Conservation (phyloP, 2,888 invertebrate species). For the Glaucopsyche alexis region DNA sequence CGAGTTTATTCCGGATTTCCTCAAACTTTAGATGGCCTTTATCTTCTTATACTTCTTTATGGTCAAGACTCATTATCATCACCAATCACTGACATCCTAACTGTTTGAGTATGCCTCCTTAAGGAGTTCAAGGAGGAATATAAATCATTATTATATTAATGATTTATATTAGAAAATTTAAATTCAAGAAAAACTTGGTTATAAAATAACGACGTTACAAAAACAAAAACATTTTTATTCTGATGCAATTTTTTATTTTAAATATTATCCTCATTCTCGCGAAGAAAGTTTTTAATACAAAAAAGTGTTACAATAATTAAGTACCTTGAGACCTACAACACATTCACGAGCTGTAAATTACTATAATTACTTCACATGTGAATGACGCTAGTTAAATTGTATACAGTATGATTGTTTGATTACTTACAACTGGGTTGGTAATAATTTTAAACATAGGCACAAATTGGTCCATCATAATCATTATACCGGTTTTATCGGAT, state of each 20-base stretch:
- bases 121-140: too few species aligned
- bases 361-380: constrained; percentile 16
- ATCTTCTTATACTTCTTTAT: background rate
- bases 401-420: constrained; percentile 14
- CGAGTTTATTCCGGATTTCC: constrained; percentile 9
- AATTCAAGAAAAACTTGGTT: too few species aligned
- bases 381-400: constrained; percentile 17
- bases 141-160: too few species aligned
- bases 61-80: background rate
- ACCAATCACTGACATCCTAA: background rate
- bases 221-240: background rate
- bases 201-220: background rate
- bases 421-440: constrained; percentile 7
- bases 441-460: background rate
- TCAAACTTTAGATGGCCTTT: background rate
- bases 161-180: too few species aligned
- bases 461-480: background rate
- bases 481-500: too few species aligned
- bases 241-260: background rate
- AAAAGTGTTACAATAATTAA: constrained; percentile 25
- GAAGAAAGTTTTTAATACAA: constrained; percentile 15
- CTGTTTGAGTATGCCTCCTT: background rate
- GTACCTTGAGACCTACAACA: background rate
- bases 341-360: constrained; percentile 14
- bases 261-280: constrained; percentile 5